These are phyloP conservation scores for Cavia porcellus DNA, from an alignment of 2,113 vertebrate genomes.

Conservation along the genomic window DNA sequence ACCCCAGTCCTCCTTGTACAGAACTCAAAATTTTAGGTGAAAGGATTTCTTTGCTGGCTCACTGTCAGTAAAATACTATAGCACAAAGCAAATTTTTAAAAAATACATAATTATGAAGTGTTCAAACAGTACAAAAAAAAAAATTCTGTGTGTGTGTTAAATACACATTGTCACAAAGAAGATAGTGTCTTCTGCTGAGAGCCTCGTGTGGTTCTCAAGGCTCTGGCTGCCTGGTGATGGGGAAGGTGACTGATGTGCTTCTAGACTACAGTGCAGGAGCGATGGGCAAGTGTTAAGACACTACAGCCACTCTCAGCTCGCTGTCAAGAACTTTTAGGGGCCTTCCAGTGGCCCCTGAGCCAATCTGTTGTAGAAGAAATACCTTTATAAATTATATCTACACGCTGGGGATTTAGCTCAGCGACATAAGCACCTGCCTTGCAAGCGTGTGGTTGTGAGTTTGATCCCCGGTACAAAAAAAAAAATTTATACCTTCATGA, in stretches of 20 bases:
- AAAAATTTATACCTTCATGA: background rate
- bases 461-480: too few species aligned
- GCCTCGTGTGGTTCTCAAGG: background rate
- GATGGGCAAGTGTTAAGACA: background rate
- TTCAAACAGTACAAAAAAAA: background rate
- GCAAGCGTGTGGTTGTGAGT: too few species aligned
- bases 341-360: background rate
- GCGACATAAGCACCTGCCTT: too few species aligned
- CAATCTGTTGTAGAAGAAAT: background rate
- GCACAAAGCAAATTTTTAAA: background rate
- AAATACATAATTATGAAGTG: background rate
- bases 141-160: background rate
- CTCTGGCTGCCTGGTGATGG: background rate
- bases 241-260: background rate
- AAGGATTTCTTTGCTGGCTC: background rate
- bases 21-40: background rate
- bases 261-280: background rate
- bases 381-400: background rate
- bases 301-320: background rate
- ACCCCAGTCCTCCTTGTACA: background rate
- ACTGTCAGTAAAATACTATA: background rate
- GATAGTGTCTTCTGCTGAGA: background rate
- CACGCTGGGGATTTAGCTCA: too few species aligned
- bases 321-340: background rate
- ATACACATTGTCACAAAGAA: background rate